Conservation (phyloP, 1,140 invertebrate species). For the Drosophila lacertosa region DNA sequence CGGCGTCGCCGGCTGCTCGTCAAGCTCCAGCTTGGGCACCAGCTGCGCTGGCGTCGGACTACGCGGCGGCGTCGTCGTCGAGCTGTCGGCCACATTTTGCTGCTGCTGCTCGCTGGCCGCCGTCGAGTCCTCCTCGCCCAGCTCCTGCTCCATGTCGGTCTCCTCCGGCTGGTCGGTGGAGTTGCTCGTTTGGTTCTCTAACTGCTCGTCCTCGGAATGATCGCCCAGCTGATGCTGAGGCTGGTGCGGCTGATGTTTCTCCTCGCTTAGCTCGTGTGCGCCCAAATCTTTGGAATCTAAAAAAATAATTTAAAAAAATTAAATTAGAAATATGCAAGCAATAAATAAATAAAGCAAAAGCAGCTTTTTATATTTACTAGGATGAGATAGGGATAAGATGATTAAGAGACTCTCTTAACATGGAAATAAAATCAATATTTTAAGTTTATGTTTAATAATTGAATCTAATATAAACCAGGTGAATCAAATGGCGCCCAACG, state of each 20-base stretch:
- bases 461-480: too few relatives aligned
- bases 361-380: too few relatives aligned
- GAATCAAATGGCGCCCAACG: neutral
- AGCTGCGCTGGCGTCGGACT: constrained; percentile 47
- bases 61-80: constrained; percentile 51
- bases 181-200: constrained; percentile 25
- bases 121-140: constrained; percentile 25
- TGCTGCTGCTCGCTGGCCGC: constrained; percentile 11
- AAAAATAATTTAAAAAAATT: too few relatives aligned
- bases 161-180: constrained; percentile 48
- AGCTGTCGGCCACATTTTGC: constrained; percentile 3
- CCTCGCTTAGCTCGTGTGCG: constrained; percentile 67
- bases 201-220: constrained; percentile 33
- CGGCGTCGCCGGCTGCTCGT: constrained; percentile 56
- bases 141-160: constrained; percentile 44
- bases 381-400: too few relatives aligned
- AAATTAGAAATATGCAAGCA: too few relatives aligned
- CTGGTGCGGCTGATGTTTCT: constrained; percentile 55
- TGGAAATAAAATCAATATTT: too few relatives aligned
- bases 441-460: too few relatives aligned
- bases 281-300: constrained; percentile 82
- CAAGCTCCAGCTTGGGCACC: constrained; percentile 56
- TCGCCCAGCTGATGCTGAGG: constrained; percentile 44
- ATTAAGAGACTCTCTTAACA: too few relatives aligned
- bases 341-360: neutral